Evolutionary conservation across 2,113 vertebrate genomes (phyloP).

Genomic region (Tragelaphus strepsiceros): DNA sequence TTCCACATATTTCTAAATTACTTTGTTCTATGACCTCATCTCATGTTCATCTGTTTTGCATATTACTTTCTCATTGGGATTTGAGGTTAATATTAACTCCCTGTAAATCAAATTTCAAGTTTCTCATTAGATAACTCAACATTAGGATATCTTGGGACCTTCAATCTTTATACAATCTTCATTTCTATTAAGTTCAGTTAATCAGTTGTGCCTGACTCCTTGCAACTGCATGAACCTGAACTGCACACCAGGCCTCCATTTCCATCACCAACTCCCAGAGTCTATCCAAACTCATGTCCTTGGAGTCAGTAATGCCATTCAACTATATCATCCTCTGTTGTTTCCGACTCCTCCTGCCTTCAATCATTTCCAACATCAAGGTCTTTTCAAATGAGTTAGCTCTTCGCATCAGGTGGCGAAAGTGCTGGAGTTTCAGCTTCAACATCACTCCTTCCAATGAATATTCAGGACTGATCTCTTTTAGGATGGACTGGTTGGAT

Average conservation of each 20-base stretch:
- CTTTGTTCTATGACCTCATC: not conserved
- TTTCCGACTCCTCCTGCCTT: not conserved
- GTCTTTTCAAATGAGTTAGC: not conserved
- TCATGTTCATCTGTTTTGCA: not conserved
- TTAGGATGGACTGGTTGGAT: not conserved
- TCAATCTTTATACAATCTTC: not conserved
- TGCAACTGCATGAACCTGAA: rapidly evolving
- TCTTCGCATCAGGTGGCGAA: not conserved
- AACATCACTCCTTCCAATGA: not conserved
- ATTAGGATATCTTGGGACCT: not conserved
- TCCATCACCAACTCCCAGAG: not conserved
- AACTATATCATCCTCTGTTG: not conserved
- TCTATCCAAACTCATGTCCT: not conserved
- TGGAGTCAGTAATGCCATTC: not conserved
- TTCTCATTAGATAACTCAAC: not conserved
- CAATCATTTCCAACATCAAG: not conserved
- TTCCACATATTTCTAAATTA: not conserved
- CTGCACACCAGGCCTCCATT: not conserved
- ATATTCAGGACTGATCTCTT: not conserved
- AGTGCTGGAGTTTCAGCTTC: not conserved
- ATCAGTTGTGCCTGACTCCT: not conserved
- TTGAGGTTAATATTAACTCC: not conserved
- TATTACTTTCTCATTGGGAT: not conserved
- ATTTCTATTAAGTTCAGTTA: not conserved
- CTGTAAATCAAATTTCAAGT: not conserved